Conservation (phyloP, 2,797 vertebrate genomes). For the Protosalanx chinensis region DNA sequence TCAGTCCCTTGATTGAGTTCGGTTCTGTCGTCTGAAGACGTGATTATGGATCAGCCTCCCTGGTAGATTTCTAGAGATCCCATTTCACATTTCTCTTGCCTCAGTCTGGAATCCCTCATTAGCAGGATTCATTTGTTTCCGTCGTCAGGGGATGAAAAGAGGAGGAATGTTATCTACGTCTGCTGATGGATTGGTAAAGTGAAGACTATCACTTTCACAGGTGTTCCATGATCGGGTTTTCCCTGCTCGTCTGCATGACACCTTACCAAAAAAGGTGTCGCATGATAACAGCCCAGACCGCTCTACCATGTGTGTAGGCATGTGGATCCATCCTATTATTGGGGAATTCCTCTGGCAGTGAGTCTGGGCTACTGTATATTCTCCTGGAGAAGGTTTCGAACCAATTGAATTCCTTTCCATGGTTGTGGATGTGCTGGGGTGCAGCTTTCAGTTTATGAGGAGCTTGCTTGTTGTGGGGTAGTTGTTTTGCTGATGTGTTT, state of each 20-base stretch:
- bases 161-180: constrained; percentile 53
- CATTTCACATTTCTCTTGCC: constrained; percentile 29
- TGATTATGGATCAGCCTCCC: constrained; percentile 23
- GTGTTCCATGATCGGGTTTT: background rate
- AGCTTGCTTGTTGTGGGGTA: too few relatives aligned
- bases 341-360: too few relatives aligned
- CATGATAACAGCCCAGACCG: too few relatives aligned
- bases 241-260: background rate
- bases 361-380: too few relatives aligned
- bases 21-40: constrained; percentile 38
- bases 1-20: constrained; percentile 7
- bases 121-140: constrained; percentile 43
- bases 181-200: constrained; percentile 56
- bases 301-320: too few relatives aligned
- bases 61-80: constrained; percentile 41
- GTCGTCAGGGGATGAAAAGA: constrained; percentile 24
- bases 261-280: background rate
- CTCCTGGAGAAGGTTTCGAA: too few relatives aligned
- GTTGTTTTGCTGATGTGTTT: too few relatives aligned
- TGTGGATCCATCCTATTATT: too few relatives aligned
- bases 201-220: constrained; percentile 39
- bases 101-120: constrained; percentile 44
- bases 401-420: too few relatives aligned
- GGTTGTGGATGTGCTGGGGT: too few relatives aligned
- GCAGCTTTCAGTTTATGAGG: too few relatives aligned